phyloP scores from a whole-genome alignment of 1,140 invertebrate species.

The Nylanderia fulva region DNA sequence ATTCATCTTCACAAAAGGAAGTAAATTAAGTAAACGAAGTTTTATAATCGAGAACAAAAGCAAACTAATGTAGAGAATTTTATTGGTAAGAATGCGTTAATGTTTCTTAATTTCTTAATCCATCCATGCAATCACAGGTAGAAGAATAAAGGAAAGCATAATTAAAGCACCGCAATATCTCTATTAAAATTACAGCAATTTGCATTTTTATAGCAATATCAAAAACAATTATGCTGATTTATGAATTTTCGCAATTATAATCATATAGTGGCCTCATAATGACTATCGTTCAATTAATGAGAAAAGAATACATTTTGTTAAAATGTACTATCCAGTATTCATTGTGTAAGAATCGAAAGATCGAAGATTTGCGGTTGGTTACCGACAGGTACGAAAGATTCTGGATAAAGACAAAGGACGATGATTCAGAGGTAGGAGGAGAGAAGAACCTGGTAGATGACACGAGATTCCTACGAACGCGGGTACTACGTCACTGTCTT shows the following conservation, averaged over 20 bases:
- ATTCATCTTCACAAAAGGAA: neutral
- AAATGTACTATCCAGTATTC: slow-evolving; percentile 14
- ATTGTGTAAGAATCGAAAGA: slow-evolving; percentile 56
- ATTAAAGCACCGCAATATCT: neutral
- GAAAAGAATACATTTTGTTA: neutral
- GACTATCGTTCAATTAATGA: neutral
- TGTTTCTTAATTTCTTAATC: neutral
- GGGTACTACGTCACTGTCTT: slow-evolving; percentile 81
- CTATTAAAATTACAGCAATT: slow-evolving; percentile 9
- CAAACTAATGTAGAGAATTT: slow-evolving; percentile 1
- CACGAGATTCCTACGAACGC: slow-evolving; percentile 81
- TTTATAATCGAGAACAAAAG: neutral
- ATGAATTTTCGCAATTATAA: neutral
- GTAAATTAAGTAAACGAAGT: neutral
- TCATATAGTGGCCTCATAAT: neutral
- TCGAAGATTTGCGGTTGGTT: slow-evolving; percentile 55
- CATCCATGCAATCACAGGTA: neutral
- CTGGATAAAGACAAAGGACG: slow-evolving; percentile 77
- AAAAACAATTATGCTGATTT: neutral
- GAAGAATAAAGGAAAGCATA: neutral
- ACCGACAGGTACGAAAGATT: slow-evolving; percentile 77
- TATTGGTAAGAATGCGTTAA: neutral
- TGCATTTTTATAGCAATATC: neutral
- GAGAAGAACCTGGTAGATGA: slow-evolving; percentile 80
- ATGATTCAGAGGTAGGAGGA: slow-evolving; percentile 77